Evolutionary conservation across 2,888 invertebrate genomes (phyloP).

Genomic region (Diarsia mendica): DNA sequence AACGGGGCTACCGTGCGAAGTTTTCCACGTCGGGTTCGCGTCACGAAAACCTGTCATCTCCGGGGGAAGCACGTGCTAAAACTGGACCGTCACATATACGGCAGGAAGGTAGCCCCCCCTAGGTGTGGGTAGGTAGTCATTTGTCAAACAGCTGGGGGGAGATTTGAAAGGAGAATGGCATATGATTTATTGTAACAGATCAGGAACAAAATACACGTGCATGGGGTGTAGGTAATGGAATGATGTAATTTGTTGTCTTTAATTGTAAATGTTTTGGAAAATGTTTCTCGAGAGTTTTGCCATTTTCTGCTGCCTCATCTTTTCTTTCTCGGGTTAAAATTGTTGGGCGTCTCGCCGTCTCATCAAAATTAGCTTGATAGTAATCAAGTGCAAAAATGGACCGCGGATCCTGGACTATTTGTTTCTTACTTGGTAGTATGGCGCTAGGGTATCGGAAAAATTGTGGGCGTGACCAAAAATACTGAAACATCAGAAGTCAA

Average conservation of each 20-base stretch:
- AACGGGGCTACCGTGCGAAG: slow-evolving; percentile 29
- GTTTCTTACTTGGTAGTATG: no score
- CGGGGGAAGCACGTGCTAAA: slow-evolving; percentile 44
- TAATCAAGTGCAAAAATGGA: no score
- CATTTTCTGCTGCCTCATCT: not conserved
- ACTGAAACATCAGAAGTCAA: no score
- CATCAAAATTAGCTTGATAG: no score
- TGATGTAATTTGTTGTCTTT: not conserved
- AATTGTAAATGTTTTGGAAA: not conserved
- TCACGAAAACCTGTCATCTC: slow-evolving; percentile 54
- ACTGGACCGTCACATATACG: slow-evolving; percentile 29
- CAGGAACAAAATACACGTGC: not conserved
- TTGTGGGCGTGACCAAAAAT: no score
- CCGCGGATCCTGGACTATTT: no score
- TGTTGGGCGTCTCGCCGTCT: no score
- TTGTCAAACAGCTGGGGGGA: slow-evolving; percentile 23
- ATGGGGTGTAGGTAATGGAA: not conserved
- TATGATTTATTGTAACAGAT: slow-evolving; percentile 5
- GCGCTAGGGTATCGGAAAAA: no score
- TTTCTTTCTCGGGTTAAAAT: not conserved
- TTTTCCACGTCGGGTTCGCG: slow-evolving; percentile 11
- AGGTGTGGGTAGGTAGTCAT: slow-evolving; percentile 10
- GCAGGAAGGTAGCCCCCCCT: slow-evolving; percentile 16
- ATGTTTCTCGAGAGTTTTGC: not conserved
- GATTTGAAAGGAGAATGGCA: not conserved